Percentiles rank a stretch among this genome's conserved stretches.
These are phyloP conservation scores for Coenonympha arcania DNA, from an alignment of 2,888 invertebrate species.

Conservation along the genomic window DNA sequence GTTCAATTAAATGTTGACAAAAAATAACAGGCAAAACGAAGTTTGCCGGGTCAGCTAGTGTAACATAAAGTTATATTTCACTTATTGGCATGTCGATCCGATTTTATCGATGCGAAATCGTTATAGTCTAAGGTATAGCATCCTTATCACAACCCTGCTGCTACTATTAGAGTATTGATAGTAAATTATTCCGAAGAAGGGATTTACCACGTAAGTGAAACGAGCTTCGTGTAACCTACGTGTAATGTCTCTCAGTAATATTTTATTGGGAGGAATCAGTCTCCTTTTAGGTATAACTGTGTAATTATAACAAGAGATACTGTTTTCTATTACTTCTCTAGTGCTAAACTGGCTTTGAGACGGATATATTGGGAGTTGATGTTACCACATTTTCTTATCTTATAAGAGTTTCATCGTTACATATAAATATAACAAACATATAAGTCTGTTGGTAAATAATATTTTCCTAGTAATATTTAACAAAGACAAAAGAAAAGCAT, in stretches of 20 bases:
- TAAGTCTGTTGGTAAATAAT: not conserved
- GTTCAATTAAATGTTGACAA: no score
- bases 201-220: not conserved
- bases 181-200: constrained; percentile 6
- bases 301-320: constrained; percentile 5
- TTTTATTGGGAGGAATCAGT: not conserved
- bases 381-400: not conserved
- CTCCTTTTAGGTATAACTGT: not conserved
- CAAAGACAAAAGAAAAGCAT: no score
- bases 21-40: no score
- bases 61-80: no score
- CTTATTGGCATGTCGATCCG: no score
- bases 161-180: constrained; percentile 3
- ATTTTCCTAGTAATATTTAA: no score
- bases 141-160: no score
- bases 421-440: no score
- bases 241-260: not conserved
- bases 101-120: no score
- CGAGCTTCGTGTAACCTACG: constrained; percentile 1
- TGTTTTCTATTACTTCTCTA: constrained; percentile 45
- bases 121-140: no score
- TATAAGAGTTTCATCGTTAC: not conserved
- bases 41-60: no score
- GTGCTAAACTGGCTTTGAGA: constrained; percentile 32
- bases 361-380: constrained; percentile 27